Conservation (phyloP, 2,888 invertebrate genomes). For the Labia minor region DNA sequence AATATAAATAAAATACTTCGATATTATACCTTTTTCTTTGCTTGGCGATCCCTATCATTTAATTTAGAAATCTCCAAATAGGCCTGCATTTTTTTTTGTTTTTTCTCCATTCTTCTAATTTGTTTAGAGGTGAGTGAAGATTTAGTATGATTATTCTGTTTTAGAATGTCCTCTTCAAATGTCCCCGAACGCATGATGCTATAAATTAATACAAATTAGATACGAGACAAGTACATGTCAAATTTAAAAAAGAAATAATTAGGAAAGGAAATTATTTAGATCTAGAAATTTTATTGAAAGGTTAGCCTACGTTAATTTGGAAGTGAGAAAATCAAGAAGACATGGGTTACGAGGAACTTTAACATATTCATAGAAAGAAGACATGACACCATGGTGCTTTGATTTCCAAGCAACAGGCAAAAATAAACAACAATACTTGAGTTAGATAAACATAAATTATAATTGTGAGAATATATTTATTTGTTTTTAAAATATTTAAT, state of each 20-base stretch:
- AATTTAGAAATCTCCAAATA: slow-evolving; percentile 48
- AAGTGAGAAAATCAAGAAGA: slow-evolving; percentile 1
- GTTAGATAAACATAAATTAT: neutral
- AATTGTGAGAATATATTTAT: no score
- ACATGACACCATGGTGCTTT: slow-evolving; percentile 7
- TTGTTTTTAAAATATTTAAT: no score
- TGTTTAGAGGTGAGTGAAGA: slow-evolving; percentile 39
- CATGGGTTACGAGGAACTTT: neutral
- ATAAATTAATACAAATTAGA: neutral
- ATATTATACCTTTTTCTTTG: slow-evolving; percentile 20
- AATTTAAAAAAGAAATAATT: no score
- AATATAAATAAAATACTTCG: neutral
- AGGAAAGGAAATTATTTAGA: neutral
- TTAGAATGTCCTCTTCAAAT: neutral
- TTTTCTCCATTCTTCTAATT: slow-evolving; percentile 46
- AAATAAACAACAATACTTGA: neutral
- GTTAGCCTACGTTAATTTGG: neutral
- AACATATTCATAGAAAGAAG: slow-evolving; percentile 1
- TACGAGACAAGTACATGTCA: no score
- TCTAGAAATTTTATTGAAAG: neutral
- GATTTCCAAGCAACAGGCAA: slow-evolving; percentile 5
- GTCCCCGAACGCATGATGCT: neutral
- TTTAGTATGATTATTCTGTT: neutral
- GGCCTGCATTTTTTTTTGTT: slow-evolving; percentile 52
- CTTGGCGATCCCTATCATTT: slow-evolving; percentile 47